Evolutionary conservation across 2,113 vertebrate genomes (phyloP).

Genomic region (Hemichromis elongatus): DNA sequence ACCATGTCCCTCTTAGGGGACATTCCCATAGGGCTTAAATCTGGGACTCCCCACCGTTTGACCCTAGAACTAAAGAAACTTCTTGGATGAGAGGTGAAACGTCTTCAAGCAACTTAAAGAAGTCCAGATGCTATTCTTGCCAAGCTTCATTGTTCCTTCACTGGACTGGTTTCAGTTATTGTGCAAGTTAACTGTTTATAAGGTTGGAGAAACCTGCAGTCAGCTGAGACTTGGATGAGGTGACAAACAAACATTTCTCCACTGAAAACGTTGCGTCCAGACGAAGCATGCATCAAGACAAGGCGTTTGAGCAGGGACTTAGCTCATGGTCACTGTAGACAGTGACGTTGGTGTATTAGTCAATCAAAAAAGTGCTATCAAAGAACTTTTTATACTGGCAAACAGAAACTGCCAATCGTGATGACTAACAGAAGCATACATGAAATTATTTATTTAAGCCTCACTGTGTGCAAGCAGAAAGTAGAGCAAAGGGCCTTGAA

Average conservation of each 20-base stretch:
- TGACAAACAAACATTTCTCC: background rate
- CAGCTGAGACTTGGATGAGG: background rate
- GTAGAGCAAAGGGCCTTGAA: background rate
- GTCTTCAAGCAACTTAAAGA: too few relatives aligned
- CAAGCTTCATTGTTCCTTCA: background rate
- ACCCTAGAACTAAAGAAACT: too few relatives aligned
- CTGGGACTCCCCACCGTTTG: too few relatives aligned
- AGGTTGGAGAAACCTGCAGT: accelerated
- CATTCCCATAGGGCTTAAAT: too few relatives aligned
- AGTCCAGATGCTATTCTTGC: too few relatives aligned
- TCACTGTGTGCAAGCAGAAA: background rate
- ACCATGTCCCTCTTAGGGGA: too few relatives aligned
- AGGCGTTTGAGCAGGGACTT: background rate
- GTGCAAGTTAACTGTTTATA: background rate
- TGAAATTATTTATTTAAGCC: background rate
- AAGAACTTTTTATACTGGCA: background rate
- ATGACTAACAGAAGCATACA: background rate
- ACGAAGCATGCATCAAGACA: background rate
- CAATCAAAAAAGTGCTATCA: background rate
- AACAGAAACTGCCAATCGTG: background rate
- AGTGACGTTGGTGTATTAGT: background rate
- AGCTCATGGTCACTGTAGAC: background rate
- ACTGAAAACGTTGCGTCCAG: accelerated
- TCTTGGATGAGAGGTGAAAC: too few relatives aligned
- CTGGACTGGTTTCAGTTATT: accelerated